These are phyloP conservation scores for Propithecus perrieri DNA, from an alignment of 2,797 vertebrate species.

Conservation along the genomic window DNA sequence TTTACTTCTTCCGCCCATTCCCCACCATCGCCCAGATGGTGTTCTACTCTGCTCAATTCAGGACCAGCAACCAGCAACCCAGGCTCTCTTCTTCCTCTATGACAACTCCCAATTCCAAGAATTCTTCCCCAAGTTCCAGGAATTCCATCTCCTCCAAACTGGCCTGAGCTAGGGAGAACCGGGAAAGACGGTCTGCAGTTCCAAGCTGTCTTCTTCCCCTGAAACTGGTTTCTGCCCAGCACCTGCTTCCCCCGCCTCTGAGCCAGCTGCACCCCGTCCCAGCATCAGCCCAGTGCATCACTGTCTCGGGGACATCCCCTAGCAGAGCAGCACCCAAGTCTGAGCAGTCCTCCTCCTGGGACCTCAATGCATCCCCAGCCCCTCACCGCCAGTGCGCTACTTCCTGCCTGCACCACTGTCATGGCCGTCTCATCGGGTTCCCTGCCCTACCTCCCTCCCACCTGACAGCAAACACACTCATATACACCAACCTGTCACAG, in stretches of 20 bases:
- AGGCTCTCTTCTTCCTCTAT: not conserved
- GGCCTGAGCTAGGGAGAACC: not conserved
- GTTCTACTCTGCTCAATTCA: not conserved
- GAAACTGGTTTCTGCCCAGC: not conserved
- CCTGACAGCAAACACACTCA: not conserved
- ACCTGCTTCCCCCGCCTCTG: not conserved
- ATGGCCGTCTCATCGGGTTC: not conserved
- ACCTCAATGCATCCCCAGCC: not conserved
- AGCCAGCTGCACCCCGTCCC: not conserved
- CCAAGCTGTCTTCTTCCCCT: not conserved
- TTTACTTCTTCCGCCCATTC: not conserved
- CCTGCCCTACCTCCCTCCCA: not conserved
- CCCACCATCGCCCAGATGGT: not conserved
- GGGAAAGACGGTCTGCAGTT: not conserved
- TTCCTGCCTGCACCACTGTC: not conserved
- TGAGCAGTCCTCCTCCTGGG: too few relatives aligned
- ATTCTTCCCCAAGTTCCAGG: constrained; percentile 32
- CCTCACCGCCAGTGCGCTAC: not conserved
- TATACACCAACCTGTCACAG: not conserved
- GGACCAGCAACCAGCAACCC: not conserved
- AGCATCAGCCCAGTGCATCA: not conserved
- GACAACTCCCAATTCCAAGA: not conserved
- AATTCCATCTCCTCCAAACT: constrained; percentile 22
- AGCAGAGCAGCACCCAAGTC: not conserved
- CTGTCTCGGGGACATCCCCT: not conserved